A percentile compares a stretch with the other conserved stretches of the same genome.
These are phyloP conservation scores for Meriones unguiculatus DNA, from an alignment of 2,113 vertebrate species.

Conservation along the genomic window DNA sequence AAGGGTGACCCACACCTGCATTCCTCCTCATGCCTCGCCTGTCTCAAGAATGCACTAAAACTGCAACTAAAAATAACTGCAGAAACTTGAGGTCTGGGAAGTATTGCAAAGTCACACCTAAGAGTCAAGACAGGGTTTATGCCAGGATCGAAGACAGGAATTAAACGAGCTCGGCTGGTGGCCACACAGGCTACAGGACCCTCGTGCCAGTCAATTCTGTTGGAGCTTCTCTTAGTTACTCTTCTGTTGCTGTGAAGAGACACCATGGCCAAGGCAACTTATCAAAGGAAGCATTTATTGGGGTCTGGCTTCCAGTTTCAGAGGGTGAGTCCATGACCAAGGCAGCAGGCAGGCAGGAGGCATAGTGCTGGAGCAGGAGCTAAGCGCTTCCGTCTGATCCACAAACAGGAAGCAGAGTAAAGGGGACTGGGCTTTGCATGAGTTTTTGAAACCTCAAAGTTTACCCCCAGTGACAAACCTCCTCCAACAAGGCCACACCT, in stretches of 20 bases:
- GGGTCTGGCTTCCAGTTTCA: background rate
- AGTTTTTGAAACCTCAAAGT: background rate
- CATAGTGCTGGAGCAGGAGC: background rate
- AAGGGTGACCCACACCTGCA: conserved; percentile 83
- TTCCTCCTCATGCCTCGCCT: conserved; percentile 86
- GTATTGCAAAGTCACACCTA: background rate
- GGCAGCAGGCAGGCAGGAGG: background rate
- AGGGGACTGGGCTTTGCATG: background rate
- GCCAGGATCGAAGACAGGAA: background rate
- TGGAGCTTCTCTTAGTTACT: background rate
- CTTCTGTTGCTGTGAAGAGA: background rate
- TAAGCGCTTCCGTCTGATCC: no score
- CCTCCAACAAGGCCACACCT: background rate
- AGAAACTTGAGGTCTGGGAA: conserved; percentile 74
- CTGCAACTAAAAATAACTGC: conserved; percentile 85
- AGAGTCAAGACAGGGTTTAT: background rate
- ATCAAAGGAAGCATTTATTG: background rate
- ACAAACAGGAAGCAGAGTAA: background rate
- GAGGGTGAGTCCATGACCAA: background rate
- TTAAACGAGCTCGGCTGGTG: background rate
- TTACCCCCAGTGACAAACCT: background rate
- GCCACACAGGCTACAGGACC: background rate
- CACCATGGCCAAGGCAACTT: background rate
- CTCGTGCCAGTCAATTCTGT: background rate
- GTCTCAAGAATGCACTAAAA: conserved; percentile 82